phyloP scores from a whole-genome alignment of 2,888 invertebrate genomes.

The Acleris laterana region DNA sequence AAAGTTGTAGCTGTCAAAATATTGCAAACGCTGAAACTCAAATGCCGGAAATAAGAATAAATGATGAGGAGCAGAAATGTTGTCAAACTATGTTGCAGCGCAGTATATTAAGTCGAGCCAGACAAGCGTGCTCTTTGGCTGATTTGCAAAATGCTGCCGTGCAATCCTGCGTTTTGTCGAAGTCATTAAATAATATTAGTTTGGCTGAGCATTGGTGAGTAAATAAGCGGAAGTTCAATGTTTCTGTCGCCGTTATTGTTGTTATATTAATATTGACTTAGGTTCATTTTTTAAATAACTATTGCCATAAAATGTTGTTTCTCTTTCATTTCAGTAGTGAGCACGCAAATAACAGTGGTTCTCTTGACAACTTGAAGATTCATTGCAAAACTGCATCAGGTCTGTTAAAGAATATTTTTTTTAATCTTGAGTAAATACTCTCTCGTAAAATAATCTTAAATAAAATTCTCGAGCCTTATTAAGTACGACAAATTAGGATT shows the following conservation, averaged over 20 bases:
- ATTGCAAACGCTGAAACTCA: slow-evolving; percentile 18
- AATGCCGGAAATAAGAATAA: slow-evolving; percentile 54
- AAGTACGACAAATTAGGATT: neutral
- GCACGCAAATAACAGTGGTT: slow-evolving; percentile 54
- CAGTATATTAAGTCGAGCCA: slow-evolving; percentile 62
- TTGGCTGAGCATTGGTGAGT: slow-evolving; percentile 50
- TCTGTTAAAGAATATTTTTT: slow-evolving; percentile 25
- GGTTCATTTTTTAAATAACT: too few relatives aligned
- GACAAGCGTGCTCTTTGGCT: slow-evolving; percentile 69
- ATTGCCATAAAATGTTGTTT: neutral
- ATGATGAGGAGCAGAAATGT: slow-evolving; percentile 42
- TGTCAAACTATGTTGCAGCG: slow-evolving; percentile 58
- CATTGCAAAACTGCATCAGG: slow-evolving; percentile 45
- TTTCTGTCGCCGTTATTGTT: neutral
- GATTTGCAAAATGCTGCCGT: slow-evolving; percentile 59
- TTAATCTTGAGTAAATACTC: neutral
- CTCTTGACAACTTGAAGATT: slow-evolving; percentile 66
- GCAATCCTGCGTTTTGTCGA: slow-evolving; percentile 54
- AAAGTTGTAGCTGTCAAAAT: slow-evolving; percentile 49
- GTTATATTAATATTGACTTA: neutral
- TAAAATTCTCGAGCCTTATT: neutral
- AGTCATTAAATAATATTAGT: slow-evolving; percentile 62
- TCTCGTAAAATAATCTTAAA: neutral
- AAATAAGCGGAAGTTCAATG: neutral
- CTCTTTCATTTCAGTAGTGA: slow-evolving; percentile 52